Evolutionary conservation across 2,797 vertebrate species (phyloP).

Genomic region (Erithacus rubecula): DNA sequence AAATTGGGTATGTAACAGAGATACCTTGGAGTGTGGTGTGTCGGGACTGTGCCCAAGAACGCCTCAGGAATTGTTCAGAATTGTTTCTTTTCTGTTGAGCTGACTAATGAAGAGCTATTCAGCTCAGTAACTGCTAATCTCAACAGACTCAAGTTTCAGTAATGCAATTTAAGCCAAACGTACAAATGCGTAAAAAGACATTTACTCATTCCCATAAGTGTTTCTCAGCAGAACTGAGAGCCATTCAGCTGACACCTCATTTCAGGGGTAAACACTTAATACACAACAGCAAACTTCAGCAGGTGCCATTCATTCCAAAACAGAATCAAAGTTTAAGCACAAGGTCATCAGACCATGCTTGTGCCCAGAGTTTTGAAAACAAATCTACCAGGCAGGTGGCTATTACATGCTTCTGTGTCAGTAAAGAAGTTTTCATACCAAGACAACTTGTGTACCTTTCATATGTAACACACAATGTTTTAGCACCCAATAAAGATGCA

Average conservation of each 20-base stretch:
- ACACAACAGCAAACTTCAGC: neutral
- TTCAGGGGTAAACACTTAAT: neutral
- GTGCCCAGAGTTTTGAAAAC: neutral
- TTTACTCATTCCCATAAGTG: neutral
- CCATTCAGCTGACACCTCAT: neutral
- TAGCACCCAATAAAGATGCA: neutral
- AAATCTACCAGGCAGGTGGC: neutral
- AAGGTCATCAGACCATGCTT: neutral
- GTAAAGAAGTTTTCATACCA: neutral
- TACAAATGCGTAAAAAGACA: neutral
- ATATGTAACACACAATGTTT: neutral
- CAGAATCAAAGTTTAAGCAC: neutral
- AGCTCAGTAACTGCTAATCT: neutral
- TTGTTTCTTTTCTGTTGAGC: neutral
- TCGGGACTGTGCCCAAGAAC: neutral
- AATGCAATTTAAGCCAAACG: neutral
- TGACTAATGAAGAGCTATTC: neutral
- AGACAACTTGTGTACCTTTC: neutral
- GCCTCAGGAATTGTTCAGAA: neutral
- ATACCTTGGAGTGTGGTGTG: neutral
- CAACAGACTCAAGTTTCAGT: neutral
- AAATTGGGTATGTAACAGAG: neutral
- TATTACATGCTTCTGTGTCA: neutral
- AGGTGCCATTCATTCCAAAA: neutral
- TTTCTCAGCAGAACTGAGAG: neutral